Evolutionary conservation across 2,113 vertebrate genomes (phyloP), one percentile per base, ranked within the genome.

Genomic region (Eonycteris spelaea): DNA sequence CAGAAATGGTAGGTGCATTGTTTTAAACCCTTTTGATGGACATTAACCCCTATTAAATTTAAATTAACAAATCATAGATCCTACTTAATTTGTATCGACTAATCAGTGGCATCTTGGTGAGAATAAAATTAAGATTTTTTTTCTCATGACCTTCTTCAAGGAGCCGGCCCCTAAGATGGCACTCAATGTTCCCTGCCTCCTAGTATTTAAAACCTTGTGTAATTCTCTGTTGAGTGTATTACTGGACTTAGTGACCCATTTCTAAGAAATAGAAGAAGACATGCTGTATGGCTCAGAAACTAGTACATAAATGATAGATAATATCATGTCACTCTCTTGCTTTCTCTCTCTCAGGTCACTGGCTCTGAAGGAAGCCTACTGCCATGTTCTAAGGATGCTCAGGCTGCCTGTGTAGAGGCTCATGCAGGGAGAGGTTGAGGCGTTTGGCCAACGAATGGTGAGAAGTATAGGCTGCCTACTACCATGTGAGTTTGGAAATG

Each of bases 321-420:
- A 21, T 21, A 3, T 18, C 11, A 1, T 9, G 22, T 90, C 33
- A 28, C 26, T 18, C 2, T 30, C 35, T 63, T 9, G 16, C 63
- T 92, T 19, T n/a, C 63, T 48, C 30, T 57, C 51, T 51, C 6
- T 61, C 61, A 53, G 33, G 51, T 45, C 57, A 48, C 30, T 6
- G 55, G 10, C 83, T 86, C 51, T 35, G 16, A 18, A 11, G 30
- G 21, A 82, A 85, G 63, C 26, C 8, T 13, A 38, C 28, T 22
- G 2, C 14, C 35, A 12, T 11, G 63, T 43, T 18, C 30, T 43
- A 15, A 26, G 2, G 35, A n/a, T 48, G 38, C 10, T 26, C 33
- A 4, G 2, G 33, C 53, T 38, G 26, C 19, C 3, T 48, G 4
- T 2, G 0, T 28, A 35, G 1, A 68, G 21, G 12, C 2, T 51